phyloP scores from a whole-genome alignment of 37 sponge, comb jelly and placozoan species.

The Lycopodina hypogea region DNA sequence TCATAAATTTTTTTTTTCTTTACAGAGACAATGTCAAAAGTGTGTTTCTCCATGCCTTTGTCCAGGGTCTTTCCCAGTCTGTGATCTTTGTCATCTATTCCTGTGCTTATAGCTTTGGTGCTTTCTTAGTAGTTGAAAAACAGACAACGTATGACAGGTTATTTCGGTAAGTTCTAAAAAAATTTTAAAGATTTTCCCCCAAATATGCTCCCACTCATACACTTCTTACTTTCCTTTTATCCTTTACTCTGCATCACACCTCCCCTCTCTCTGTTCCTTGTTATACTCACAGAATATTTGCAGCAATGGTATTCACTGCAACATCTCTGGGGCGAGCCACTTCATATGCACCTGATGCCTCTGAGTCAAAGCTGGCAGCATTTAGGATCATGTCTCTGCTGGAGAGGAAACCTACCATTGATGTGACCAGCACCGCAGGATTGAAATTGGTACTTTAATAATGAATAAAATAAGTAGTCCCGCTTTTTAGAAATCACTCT shows the following conservation, averaged over 20 bases:
- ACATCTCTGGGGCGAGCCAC: slow-evolving; percentile 78
- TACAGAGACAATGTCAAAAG: slow-evolving; percentile 31
- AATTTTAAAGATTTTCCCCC: no score
- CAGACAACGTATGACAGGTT: slow-evolving; percentile 38
- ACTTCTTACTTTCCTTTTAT: no score
- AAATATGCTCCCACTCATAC: no score
- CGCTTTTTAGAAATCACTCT: no score
- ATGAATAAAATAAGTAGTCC: no score
- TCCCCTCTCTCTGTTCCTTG: no score
- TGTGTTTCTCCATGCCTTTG: slow-evolving; percentile 43
- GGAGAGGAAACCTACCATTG: slow-evolving; percentile 55
- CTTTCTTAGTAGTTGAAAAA: slow-evolving; percentile 52
- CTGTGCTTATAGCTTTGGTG: slow-evolving; percentile 73
- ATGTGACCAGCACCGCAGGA: slow-evolving; percentile 49
- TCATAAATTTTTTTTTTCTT: no score
- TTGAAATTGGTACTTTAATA: slow-evolving; percentile 39
- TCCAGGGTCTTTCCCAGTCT: slow-evolving; percentile 63
- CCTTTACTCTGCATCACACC: no score
- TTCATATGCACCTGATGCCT: slow-evolving; percentile 75
- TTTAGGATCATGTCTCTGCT: slow-evolving; percentile 58
- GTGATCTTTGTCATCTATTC: slow-evolving; percentile 76
- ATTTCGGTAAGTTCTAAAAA: slow-evolving; percentile 50
- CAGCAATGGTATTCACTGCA: slow-evolving; percentile 91
- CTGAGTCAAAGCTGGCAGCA: slow-evolving; percentile 77
- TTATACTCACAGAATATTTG: slow-evolving; percentile 65